Evolutionary conservation across 2,888 invertebrate species (phyloP).

Genomic region (Allolobophora icterica): DNA sequence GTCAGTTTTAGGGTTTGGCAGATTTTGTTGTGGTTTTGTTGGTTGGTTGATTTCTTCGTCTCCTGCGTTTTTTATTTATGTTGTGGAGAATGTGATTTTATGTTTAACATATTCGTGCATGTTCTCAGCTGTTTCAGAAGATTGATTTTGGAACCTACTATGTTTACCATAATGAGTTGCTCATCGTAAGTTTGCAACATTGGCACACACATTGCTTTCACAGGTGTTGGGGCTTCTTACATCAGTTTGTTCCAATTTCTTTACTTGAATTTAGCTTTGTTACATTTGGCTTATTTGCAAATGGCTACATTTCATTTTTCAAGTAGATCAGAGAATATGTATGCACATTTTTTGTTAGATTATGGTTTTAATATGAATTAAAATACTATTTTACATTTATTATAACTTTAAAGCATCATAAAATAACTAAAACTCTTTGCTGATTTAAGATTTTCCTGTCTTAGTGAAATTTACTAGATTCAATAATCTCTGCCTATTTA

Average conservation of each 20-base stretch:
- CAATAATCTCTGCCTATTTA: too few relatives aligned
- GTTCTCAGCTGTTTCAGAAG: constrained; percentile 40
- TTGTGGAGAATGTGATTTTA: constrained; percentile 12
- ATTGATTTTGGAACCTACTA: constrained; percentile 43
- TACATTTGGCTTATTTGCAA: not conserved
- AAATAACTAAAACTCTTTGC: too few relatives aligned
- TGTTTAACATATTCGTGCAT: not conserved
- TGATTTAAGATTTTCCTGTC: too few relatives aligned
- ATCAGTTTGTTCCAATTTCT: too few relatives aligned
- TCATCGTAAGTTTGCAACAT: constrained; percentile 36
- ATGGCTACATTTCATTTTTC: not conserved
- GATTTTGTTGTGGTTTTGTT: not conserved
- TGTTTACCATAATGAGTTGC: constrained; percentile 43
- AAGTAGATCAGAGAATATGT: not conserved
- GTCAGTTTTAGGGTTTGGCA: not conserved
- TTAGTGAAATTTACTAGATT: too few relatives aligned
- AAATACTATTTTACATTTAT: not conserved
- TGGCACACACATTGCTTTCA: not conserved
- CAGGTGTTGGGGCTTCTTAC: not conserved
- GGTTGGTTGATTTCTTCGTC: not conserved
- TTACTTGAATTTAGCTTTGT: not conserved
- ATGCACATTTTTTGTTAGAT: not conserved
- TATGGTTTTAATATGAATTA: not conserved
- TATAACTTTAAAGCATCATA: too few relatives aligned
- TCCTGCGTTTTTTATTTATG: not conserved